Percentiles rank a stretch among this genome's conserved stretches.
These are phyloP conservation scores for Bubalus kerabau DNA, from an alignment of 2,113 vertebrate genomes.

Conservation along the genomic window DNA sequence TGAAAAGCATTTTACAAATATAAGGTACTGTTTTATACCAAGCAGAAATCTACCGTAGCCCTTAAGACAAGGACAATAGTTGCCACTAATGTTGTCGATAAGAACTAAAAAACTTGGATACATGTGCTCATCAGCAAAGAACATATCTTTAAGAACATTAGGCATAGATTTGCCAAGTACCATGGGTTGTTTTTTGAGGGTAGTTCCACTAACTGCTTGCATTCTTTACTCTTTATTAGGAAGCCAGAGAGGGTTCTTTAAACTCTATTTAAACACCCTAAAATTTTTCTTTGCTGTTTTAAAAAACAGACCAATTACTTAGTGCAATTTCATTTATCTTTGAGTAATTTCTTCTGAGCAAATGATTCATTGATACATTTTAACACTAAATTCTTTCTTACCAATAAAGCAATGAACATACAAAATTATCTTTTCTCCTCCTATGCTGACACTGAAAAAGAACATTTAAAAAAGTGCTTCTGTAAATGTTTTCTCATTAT, in stretches of 20 bases:
- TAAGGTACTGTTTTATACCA: neutral
- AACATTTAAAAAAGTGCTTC: constrained; percentile 9
- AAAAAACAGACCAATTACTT: neutral
- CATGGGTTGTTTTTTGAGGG: no score
- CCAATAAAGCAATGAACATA: neutral
- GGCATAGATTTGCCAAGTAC: neutral
- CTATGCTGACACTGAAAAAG: neutral
- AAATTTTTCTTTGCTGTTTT: neutral
- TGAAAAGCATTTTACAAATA: neutral
- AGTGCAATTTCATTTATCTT: neutral
- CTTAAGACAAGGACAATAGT: neutral
- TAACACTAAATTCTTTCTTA: constrained; percentile 25
- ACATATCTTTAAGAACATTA: neutral
- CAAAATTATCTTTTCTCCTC: constrained; percentile 17
- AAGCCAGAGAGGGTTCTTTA: neutral
- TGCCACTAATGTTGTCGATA: neutral
- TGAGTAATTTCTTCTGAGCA: constrained; percentile 32
- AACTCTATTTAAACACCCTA: neutral
- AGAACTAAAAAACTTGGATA: neutral
- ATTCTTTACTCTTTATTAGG: neutral
- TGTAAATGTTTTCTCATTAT: constrained; percentile 22
- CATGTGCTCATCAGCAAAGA: neutral
- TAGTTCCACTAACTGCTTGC: neutral
- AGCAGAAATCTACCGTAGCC: neutral
- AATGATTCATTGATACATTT: constrained; percentile 18